Evolutionary conservation across 2,797 vertebrate species (phyloP), one percentile per base, ranked within the genome.

Genomic region (Poeciliopsis paucimaculata): DNA sequence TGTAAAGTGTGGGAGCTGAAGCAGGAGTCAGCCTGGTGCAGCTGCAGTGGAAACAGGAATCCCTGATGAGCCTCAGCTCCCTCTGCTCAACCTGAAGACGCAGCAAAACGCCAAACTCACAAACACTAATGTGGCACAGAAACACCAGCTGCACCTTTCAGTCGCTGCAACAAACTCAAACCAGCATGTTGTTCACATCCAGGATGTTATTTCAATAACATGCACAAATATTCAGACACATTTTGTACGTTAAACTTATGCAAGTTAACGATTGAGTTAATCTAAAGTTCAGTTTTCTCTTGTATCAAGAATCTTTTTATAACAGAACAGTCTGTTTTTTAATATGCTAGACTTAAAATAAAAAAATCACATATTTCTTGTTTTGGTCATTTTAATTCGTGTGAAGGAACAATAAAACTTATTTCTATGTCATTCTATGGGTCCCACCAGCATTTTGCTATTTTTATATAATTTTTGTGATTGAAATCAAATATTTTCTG

Each of bases 1-100:
- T 47, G 15, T 47, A 46, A 46, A 57, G 3, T 11, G 34, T 20
- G 0, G 16, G 8, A 20, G 62, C 18, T 11, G 28, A 49, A 20
- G 4, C n/a, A 2, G 18, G 5, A 55, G 41, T 45, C n/a, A 31
- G 12, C 36, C n/a, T 1, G 18, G 34, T 28, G 47, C 39, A 5
- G 75, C 80, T 47, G 80, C 85, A 77, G 82, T 87, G 87, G 83
- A 86, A 89, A 90, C 46, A 83, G 76, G 76, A 88, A 77, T 86
- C 88, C 80, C 79, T 68, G 80, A 86, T 92, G 93, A 91, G 78
- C 79, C 5, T 82, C 72, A 82, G 87, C 70, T 86, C 71, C 77
- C 75, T 82, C 77, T 78, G 79, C 79, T 28, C 72, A 26, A 60
- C 80, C 80, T 55, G 28, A 75, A 90, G 78, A 85, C 77, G 72